Percentiles rank a stretch among this genome's conserved stretches.
Conservation (phyloP, 2,888 invertebrate species). For the Synanthedon formicaeformis region DNA sequence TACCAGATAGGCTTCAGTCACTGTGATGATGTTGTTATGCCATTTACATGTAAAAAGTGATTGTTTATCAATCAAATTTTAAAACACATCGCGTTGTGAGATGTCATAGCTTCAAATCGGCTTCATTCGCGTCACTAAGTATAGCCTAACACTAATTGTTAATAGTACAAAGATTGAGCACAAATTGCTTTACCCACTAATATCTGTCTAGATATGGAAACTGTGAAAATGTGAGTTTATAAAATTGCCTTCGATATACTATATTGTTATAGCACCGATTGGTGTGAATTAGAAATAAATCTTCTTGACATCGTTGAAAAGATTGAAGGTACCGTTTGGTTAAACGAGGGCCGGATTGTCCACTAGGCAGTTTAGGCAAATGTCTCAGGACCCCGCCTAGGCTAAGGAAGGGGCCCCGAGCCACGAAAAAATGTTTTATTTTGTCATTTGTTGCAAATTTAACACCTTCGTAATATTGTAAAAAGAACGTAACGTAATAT, state of each 20-base stretch:
- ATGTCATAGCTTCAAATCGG: neutral
- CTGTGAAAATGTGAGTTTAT: slow-evolving; percentile 12
- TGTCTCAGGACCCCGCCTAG: no score
- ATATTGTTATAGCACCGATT: slow-evolving; percentile 19
- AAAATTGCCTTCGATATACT: slow-evolving; percentile 25
- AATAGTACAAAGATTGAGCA: slow-evolving; percentile 35
- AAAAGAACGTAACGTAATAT: no score
- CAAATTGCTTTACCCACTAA: slow-evolving; percentile 20
- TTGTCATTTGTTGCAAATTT: no score
- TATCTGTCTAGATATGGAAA: slow-evolving; percentile 6
- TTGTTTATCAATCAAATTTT: no score
- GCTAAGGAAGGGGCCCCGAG: no score
- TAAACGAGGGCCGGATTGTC: no score
- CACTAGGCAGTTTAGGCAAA: no score
- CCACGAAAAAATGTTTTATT: no score
- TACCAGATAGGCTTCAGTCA: slow-evolving; percentile 25
- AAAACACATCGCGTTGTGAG: no score
- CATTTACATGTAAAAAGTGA: slow-evolving; percentile 6
- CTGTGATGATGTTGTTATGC: slow-evolving; percentile 32
- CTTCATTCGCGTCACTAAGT: neutral
- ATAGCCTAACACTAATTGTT: neutral
- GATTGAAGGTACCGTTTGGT: no score
- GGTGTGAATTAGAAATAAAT: slow-evolving; percentile 10
- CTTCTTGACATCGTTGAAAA: neutral
- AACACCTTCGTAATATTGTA: no score